Percentiles rank a stretch among this genome's conserved stretches.
Evolutionary conservation across 2,888 invertebrate genomes (phyloP).

Genomic region (Druceiella hillmani): DNA sequence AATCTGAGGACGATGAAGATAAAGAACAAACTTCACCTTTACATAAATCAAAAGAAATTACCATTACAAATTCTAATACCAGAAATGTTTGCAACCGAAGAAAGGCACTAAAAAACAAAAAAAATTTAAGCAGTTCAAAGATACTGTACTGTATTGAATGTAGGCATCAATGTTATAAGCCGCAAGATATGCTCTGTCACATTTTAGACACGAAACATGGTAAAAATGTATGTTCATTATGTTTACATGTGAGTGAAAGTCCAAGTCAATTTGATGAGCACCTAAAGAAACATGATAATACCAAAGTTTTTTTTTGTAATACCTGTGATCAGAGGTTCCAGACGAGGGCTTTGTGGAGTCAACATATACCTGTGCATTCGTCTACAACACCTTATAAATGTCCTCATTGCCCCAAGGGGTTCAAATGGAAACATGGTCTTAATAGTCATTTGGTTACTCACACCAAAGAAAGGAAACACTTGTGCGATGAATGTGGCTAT

Average conservation of each 20-base stretch:
- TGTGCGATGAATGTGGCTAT: slow-evolving; percentile 54
- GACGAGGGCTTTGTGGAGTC: slow-evolving; percentile 40
- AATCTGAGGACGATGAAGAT: too few species aligned
- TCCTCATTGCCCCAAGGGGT: slow-evolving; percentile 43
- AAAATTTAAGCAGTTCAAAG: slow-evolving; percentile 27
- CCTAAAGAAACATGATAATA: slow-evolving; percentile 37
- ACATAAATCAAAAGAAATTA: background rate
- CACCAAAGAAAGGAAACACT: slow-evolving; percentile 44
- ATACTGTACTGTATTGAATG: slow-evolving; percentile 38
- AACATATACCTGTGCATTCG: slow-evolving; percentile 52
- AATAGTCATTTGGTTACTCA: slow-evolving; percentile 49
- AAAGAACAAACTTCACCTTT: background rate
- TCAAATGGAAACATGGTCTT: slow-evolving; percentile 55
- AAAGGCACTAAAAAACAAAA: background rate
- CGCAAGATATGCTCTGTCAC: slow-evolving; percentile 29
- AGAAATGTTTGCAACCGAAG: background rate
- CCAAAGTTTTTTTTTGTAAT: slow-evolving; percentile 47
- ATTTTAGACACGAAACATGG: slow-evolving; percentile 22
- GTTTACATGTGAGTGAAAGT: slow-evolving; percentile 21
- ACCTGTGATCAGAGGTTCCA: slow-evolving; percentile 46
- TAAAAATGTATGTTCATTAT: slow-evolving; percentile 31
- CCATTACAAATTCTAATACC: background rate
- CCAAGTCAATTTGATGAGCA: slow-evolving; percentile 31
- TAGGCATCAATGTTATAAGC: slow-evolving; percentile 36
- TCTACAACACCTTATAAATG: slow-evolving; percentile 48